Conservation (phyloP, 2,797 vertebrate species). For the Cryptoblepharus egeriae region DNA sequence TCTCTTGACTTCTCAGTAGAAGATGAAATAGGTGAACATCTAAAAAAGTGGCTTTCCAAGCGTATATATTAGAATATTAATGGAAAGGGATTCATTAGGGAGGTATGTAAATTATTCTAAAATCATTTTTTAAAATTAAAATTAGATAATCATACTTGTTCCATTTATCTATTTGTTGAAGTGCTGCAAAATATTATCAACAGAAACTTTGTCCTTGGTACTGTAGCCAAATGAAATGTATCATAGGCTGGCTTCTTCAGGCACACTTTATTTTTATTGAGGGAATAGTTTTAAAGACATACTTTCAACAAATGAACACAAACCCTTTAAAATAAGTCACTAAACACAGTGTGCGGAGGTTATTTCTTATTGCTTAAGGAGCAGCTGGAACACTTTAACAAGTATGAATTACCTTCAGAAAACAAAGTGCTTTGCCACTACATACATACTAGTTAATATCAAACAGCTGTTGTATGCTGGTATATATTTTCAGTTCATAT, state of each 20-base stretch:
- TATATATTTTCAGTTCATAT: conserved; percentile 62
- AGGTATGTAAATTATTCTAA: not conserved
- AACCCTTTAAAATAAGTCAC: conserved; percentile 52
- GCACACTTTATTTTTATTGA: conserved; percentile 33
- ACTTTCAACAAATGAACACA: conserved; percentile 25
- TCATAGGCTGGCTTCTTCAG: not conserved
- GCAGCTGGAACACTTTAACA: conserved; percentile 73
- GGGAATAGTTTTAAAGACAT: conserved; percentile 10
- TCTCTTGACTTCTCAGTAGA: too few relatives aligned
- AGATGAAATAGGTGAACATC: too few relatives aligned
- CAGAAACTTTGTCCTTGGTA: conserved; percentile 3
- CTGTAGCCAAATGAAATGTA: conserved; percentile 29
- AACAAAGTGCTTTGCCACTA: conserved; percentile 68
- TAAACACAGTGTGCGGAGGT: conserved; percentile 47
- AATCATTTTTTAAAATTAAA: too few relatives aligned
- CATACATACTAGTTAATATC: conserved; percentile 66
- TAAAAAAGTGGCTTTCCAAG: not conserved
- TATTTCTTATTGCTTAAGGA: conserved; percentile 61
- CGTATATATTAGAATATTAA: not conserved
- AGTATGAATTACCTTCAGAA: conserved; percentile 76
- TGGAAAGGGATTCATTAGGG: not conserved
- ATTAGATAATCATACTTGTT: not conserved
- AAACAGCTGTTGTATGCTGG: conserved; percentile 71
- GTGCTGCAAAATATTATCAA: conserved; percentile 11
- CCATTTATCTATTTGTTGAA: not conserved